These are phyloP conservation scores for Cephus sareptanus DNA, from an alignment of 2,888 invertebrate genomes.

Conservation along the genomic window DNA sequence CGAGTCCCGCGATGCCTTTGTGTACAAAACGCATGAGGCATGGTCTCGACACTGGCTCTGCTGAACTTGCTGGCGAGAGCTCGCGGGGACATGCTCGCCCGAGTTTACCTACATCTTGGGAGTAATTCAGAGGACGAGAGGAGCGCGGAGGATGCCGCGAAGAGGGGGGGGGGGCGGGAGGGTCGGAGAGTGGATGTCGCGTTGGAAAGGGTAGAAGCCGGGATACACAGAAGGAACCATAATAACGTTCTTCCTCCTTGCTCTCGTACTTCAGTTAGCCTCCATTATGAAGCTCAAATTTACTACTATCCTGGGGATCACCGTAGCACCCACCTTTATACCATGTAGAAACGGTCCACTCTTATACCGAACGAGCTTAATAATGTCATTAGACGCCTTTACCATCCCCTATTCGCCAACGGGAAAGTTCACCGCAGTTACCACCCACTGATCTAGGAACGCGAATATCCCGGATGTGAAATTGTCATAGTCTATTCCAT, in stretches of 20 bases:
- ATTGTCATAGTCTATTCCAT: not conserved
- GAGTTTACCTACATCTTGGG: constrained; percentile 41
- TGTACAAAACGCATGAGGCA: constrained; percentile 6
- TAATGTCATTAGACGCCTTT: constrained; percentile 60
- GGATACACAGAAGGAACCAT: constrained; percentile 9
- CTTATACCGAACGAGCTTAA: constrained; percentile 53
- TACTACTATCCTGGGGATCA: constrained; percentile 54
- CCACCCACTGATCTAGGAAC: not conserved
- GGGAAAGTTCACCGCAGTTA: not conserved
- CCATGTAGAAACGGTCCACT: constrained; percentile 18
- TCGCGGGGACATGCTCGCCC: constrained; percentile 28
- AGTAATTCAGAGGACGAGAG: constrained; percentile 26
- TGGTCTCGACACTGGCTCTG: not conserved
- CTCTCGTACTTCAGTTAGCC: constrained; percentile 47
- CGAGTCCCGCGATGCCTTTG: constrained; percentile 2
- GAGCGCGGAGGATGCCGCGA: constrained; percentile 3
- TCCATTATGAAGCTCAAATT: constrained; percentile 57
- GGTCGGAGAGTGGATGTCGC: constrained; percentile 14
- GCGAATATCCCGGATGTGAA: not conserved
- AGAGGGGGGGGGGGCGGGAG: not conserved
- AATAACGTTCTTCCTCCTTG: constrained; percentile 39
- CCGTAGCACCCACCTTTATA: constrained; percentile 24
- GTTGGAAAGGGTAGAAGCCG: constrained; percentile 1
- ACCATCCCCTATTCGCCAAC: not conserved
- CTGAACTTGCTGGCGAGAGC: constrained; percentile 12